phyloP scores from a whole-genome alignment of 2,113 vertebrate species.

The Petrocephalus microphthalmus region DNA sequence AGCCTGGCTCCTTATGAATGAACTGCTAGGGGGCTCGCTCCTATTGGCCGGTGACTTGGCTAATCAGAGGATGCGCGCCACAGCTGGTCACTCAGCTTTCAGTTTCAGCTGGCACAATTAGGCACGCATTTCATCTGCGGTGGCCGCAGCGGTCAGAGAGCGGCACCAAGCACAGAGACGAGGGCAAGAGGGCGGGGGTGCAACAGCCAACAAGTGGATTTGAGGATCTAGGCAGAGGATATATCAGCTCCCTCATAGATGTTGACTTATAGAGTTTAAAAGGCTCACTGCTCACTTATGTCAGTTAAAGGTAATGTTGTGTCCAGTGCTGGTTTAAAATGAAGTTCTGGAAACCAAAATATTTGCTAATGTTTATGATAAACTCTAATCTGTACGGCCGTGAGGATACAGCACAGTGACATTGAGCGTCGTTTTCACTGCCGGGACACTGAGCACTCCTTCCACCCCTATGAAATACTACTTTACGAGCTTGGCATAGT shows the following conservation, averaged over 20 bases:
- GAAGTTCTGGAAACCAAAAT: neutral
- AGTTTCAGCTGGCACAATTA: constrained; percentile 26
- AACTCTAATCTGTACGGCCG: neutral
- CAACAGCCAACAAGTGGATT: neutral
- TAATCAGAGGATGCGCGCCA: constrained; percentile 33
- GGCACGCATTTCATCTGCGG: constrained; percentile 38
- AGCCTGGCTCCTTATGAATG: constrained; percentile 63
- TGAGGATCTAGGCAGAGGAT: neutral
- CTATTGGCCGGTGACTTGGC: constrained; percentile 51
- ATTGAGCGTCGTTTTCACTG: neutral
- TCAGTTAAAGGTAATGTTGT: neutral
- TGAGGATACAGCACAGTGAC: neutral
- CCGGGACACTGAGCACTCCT: neutral
- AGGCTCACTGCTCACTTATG: neutral
- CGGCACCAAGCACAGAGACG: neutral
- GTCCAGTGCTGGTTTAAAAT: neutral
- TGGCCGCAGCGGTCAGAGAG: neutral
- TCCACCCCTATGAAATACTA: neutral
- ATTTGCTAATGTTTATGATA: neutral
- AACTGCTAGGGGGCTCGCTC: constrained; percentile 33
- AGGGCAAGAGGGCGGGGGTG: neutral
- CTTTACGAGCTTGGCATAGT: neutral
- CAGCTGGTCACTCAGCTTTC: constrained; percentile 12
- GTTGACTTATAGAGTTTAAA: neutral
- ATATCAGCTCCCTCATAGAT: neutral